Evolutionary conservation across 1,140 invertebrate genomes (phyloP).

Genomic region (Pentalonia nigronervosa): DNA sequence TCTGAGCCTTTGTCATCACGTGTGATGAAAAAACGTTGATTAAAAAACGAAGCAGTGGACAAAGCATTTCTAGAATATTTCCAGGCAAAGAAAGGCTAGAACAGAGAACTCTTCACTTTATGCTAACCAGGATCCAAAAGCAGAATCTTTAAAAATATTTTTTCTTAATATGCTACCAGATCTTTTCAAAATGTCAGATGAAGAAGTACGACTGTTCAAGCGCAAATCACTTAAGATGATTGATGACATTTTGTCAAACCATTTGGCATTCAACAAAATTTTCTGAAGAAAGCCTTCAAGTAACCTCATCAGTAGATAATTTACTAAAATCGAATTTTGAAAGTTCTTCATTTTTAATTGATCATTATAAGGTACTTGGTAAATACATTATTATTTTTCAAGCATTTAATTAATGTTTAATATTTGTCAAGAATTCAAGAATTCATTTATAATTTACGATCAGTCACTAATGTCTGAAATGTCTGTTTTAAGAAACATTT

Average conservation of each 20-base stretch:
- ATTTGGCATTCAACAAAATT: background rate
- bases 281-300: no score
- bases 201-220: background rate
- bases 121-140: background rate
- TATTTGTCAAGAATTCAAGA: no score
- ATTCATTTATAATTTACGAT: no score
- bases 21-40: background rate
- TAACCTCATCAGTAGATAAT: no score
- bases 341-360: no score
- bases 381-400: no score
- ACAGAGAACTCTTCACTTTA: background rate
- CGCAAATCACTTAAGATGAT: background rate
- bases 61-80: conserved; percentile 19
- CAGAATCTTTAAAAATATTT: conserved; percentile 17
- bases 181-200: conserved; percentile 8
- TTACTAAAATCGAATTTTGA: no score
- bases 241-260: conserved; percentile 29
- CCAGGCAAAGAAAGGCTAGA: background rate
- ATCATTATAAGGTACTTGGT: no score
- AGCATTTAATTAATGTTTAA: no score
- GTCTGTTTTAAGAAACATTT: no score
- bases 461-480: no score
- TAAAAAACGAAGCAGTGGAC: background rate
- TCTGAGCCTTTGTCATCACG: background rate
- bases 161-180: background rate